phyloP scores from a whole-genome alignment of 2,888 invertebrate species.

The Ophion costatus region DNA sequence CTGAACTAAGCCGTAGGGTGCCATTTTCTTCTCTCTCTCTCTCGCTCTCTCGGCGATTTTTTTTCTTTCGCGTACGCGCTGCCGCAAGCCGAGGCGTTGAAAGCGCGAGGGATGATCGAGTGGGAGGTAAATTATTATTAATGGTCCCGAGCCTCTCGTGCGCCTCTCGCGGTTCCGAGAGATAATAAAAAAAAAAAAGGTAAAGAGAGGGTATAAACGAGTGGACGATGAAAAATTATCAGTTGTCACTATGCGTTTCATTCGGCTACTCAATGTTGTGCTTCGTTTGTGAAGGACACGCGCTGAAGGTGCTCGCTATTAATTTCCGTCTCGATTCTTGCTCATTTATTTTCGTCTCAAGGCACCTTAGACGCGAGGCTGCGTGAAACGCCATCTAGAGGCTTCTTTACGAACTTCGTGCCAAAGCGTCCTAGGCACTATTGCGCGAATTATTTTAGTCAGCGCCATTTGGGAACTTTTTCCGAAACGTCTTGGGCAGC shows the following conservation, averaged over 20 bases:
- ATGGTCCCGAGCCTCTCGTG: slow-evolving; percentile 46
- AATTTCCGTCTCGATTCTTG: too few relatives aligned
- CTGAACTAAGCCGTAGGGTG: slow-evolving; percentile 37
- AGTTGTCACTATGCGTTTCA: slow-evolving; percentile 51
- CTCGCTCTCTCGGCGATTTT: background rate
- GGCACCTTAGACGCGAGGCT: too few relatives aligned
- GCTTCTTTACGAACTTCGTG: too few relatives aligned
- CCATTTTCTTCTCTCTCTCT: background rate
- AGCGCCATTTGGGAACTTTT: too few relatives aligned
- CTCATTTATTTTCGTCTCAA: too few relatives aligned
- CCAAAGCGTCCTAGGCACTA: too few relatives aligned
- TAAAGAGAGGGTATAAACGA: background rate
- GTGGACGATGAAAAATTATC: slow-evolving; percentile 42
- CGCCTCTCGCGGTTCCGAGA: slow-evolving; percentile 7
- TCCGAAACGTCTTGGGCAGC: too few relatives aligned
- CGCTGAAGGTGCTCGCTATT: too few relatives aligned
- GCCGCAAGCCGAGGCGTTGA: slow-evolving; percentile 29
- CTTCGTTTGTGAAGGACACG: background rate
- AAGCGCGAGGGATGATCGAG: slow-evolving; percentile 65
- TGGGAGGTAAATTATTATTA: slow-evolving; percentile 68
- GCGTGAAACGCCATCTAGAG: too few relatives aligned
- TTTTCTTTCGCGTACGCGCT: slow-evolving; percentile 6
- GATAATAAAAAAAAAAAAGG: background rate
- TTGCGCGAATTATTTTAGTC: too few relatives aligned
- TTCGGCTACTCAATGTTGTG: slow-evolving; percentile 22